Evolutionary conservation across 1,140 invertebrate genomes (phyloP).

Genomic region (Protaetia brevitarsis): DNA sequence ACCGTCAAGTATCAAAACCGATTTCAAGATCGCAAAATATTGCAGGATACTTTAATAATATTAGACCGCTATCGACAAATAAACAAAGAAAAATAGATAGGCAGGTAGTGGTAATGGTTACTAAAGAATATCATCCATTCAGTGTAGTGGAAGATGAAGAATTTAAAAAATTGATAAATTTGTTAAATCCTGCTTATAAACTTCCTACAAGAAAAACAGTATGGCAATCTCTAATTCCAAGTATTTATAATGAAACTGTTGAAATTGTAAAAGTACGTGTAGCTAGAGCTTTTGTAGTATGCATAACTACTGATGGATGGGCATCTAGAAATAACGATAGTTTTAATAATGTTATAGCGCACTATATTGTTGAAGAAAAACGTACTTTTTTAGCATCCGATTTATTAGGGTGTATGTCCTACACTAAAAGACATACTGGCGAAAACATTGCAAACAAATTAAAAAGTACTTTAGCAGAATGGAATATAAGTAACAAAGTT

Average conservation of each 20-base stretch:
- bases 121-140: constrained; percentile 37
- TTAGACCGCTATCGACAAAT: neutral
- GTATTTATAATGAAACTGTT: constrained; percentile 28
- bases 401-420: constrained; percentile 30
- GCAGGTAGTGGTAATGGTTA: constrained; percentile 36
- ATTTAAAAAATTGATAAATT: constrained; percentile 32
- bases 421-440: constrained; percentile 24
- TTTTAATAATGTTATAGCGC: constrained; percentile 33
- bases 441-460: constrained; percentile 35
- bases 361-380: constrained; percentile 33
- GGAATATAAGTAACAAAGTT: constrained; percentile 31
- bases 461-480: constrained; percentile 32
- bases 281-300: constrained; percentile 24
- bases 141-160: constrained; percentile 38
- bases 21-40: neutral
- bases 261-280: constrained; percentile 28
- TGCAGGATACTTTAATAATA: neutral
- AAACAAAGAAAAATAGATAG: constrained; percentile 28
- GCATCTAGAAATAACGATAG: constrained; percentile 32
- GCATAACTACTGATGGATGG: constrained; percentile 37
- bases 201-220: constrained; percentile 38
- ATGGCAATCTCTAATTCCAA: constrained; percentile 32
- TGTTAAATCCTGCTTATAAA: constrained; percentile 35
- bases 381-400: constrained; percentile 18
- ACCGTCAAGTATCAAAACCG: neutral